Evolutionary conservation across 2,113 vertebrate genomes (phyloP).

Genomic region (Noctilio leporinus): DNA sequence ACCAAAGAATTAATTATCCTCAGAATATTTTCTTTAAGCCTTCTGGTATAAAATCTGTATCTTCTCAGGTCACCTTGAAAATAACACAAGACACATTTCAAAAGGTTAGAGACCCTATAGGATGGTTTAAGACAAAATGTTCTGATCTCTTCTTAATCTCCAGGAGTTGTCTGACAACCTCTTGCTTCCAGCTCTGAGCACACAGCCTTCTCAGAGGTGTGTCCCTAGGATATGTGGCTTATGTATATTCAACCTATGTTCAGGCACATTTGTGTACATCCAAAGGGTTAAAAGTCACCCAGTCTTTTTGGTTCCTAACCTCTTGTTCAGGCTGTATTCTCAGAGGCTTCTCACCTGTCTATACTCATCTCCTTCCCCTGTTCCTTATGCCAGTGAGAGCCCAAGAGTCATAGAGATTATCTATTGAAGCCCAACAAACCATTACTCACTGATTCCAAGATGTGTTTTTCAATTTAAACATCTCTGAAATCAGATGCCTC

Average conservation of each 20-base stretch:
- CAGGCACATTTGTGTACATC: accelerated
- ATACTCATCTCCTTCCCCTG: not conserved
- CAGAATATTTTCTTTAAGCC: not conserved
- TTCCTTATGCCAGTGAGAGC: not conserved
- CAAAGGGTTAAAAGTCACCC: not conserved
- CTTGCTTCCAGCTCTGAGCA: not conserved
- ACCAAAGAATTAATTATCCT: not conserved
- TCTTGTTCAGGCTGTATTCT: not conserved
- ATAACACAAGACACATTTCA: not conserved
- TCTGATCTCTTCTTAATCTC: not conserved
- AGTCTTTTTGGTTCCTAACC: not conserved
- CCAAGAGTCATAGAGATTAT: not conserved
- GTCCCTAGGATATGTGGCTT: not conserved
- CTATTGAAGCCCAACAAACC: not conserved
- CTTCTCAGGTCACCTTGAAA: not conserved
- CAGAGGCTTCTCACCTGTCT: not conserved
- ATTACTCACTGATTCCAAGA: not conserved
- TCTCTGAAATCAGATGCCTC: not conserved
- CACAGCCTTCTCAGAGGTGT: not conserved
- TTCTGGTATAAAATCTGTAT: not conserved
- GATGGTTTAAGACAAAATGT: not conserved
- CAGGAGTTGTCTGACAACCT: not conserved
- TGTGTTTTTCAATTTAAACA: not conserved
- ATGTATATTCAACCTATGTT: not conserved
- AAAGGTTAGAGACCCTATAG: not conserved